Evolutionary conservation across 2,888 invertebrate species (phyloP), one percentile per base, ranked within the genome.

Genomic region (Malthinus seriepunctatus): DNA sequence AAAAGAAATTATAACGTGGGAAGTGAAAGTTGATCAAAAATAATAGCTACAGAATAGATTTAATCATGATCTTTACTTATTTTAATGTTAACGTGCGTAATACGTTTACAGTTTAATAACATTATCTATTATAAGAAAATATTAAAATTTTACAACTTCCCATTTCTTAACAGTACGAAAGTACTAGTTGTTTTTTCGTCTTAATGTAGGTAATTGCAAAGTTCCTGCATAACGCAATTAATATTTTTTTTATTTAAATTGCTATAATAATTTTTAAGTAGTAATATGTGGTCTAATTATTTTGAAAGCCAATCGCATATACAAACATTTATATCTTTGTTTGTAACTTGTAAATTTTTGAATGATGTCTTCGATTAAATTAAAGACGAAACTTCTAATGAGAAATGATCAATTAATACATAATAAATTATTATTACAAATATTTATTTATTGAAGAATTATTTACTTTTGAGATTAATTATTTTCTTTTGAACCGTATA

Each of bases 61-160:
- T 37, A 12, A 12, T 32, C 10, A 10, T 33, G 32, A 31, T 31
- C 32, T 46, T 6, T 8, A 33, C 12, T 23, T 23, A 12, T 46
- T 45, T 45, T 12, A 32, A 32, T 32, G n/a, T 32, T 9, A 4
- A 12, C 32, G 12, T 46, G 12, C 46, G 32, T 32, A 32, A 32
- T 45, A 31, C 32, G 39, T 44, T 14, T 42, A 51, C 15, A 44
- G 33, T 42, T 5, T 7, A 32, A 47, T 12, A 33, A 46, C 33
- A 14, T 39, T 10, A 39, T 51, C 34, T 44, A 42, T 15, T 42
- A 23, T 15, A 15, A 51, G 51, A 44, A 51, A 44, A 39, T 51
- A 38, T 51, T 39, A 51, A 48, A 11, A 37, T 54, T 54, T 53
- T 54, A 48, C 54, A 54, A 54, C 48, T 54, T 54, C 54, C 54